Percentiles rank a stretch among this genome's conserved stretches.
Evolutionary conservation across 1,140 invertebrate species (phyloP).

Genomic region (Ceratitis capitata): DNA sequence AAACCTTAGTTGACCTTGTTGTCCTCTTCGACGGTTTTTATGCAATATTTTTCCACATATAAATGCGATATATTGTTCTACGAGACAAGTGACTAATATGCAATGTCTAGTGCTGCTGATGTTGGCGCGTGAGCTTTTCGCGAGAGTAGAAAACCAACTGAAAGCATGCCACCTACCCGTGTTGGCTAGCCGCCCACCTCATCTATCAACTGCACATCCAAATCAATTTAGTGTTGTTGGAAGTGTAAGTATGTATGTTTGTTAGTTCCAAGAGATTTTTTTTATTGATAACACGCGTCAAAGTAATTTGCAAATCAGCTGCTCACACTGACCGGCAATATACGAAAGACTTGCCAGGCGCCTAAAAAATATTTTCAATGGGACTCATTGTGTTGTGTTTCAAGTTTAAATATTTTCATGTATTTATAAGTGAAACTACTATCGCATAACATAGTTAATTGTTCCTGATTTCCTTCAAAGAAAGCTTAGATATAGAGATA

Average conservation of each 20-base stretch:
- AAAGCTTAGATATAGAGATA: no score
- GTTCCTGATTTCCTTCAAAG: no score
- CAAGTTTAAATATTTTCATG: no score
- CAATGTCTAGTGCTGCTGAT: not conserved
- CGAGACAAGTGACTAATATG: not conserved
- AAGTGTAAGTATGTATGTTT: not conserved
- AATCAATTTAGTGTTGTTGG: not conserved
- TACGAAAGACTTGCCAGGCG: not conserved
- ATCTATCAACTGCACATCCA: not conserved
- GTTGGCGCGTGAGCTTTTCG: not conserved
- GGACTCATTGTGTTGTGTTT: no score
- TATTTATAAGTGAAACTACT: no score
- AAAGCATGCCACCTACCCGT: not conserved
- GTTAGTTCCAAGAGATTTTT: not conserved
- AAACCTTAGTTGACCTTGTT: not conserved
- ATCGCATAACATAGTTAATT: no score
- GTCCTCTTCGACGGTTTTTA: not conserved
- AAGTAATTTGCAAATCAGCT: not conserved
- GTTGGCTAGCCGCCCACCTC: not conserved
- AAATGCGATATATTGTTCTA: not conserved
- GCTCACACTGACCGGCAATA: not conserved
- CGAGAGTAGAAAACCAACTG: constrained; percentile 9
- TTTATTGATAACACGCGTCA: constrained; percentile 22
- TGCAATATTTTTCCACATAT: not conserved
- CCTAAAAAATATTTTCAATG: not conserved